Evolutionary conservation across 2,797 vertebrate genomes (phyloP), one percentile per base, ranked within the genome.

Genomic region (Pelobates cultripes): DNA sequence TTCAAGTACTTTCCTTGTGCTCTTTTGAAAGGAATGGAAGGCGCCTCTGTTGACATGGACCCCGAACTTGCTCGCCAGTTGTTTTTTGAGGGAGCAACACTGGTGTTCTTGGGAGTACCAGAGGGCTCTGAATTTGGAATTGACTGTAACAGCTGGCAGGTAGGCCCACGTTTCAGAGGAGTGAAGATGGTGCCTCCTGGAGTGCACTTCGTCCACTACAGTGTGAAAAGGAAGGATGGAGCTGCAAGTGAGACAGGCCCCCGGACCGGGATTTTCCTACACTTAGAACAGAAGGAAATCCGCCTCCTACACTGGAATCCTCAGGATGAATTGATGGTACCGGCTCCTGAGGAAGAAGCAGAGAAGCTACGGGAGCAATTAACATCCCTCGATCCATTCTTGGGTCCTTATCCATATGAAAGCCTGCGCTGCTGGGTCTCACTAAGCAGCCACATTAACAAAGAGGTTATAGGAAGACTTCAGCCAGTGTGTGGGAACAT

Each of bases 131-230:
- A 97, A 89, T 93, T 99, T 83, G 98, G 97, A 43, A 96, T 99
- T 17, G 97, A 99, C 87, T 97, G 94, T 85, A 97, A 97, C 88
- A 94, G 90, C 42, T 99, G 97, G 98, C 90, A 94, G 75, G 95
- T 97, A 73, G 97, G 98, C 1, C 97, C 97, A 28, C 92, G 94
- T 43, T 99, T 99, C 88, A 94, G 94, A 43, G 98, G 97, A 0
- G 92, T 99, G 60, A 99, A 99, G 92, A 99, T 99, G 97, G 95
- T 99, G 72, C 98, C 98, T 0, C 98, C 98, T 0, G 98, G 98
- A 3, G 89, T 99, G 17, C 98, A 99, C 87, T 98, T 99, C 83
- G 90, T 99, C 78, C 92, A 97, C 89, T 99, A 95, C 88, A 96
- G 95, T 84, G 93, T 96, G 4, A 92, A 89, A 2, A 93, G 93